Evolutionary conservation across 2,113 vertebrate genomes (phyloP).

Genomic region (Telmatochromis brichardi): DNA sequence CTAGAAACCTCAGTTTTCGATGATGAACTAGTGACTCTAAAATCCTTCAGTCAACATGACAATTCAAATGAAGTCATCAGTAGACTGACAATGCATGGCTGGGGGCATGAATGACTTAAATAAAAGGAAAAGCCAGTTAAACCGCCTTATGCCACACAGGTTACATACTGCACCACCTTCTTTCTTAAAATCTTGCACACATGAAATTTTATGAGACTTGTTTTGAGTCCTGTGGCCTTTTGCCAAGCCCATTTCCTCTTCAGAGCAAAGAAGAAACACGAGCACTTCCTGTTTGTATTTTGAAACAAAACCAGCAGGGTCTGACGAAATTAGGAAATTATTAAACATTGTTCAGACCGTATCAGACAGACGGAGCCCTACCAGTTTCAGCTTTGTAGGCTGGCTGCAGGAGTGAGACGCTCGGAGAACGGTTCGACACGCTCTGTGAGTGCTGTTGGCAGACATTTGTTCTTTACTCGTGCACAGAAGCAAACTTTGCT

Average conservation of each 20-base stretch:
- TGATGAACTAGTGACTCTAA: neutral
- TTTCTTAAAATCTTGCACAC: neutral
- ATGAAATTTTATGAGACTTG: neutral
- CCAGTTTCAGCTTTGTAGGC: conserved; percentile 1
- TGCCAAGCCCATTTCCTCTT: neutral
- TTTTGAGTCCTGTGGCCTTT: neutral
- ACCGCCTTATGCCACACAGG: neutral
- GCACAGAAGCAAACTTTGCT: neutral
- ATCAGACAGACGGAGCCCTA: neutral
- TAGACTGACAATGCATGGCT: neutral
- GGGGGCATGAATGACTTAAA: neutral
- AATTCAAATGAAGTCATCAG: neutral
- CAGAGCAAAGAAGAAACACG: neutral
- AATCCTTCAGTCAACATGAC: neutral
- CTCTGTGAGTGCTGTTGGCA: neutral
- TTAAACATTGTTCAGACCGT: conserved; percentile 34
- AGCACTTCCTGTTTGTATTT: conserved; percentile 12
- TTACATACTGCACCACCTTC: neutral
- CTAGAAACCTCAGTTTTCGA: neutral
- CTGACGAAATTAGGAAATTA: conserved; percentile 28
- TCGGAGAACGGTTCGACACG: neutral
- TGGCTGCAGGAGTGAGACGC: neutral
- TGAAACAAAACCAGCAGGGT: conserved; percentile 17
- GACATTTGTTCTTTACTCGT: neutral
- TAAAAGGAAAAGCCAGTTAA: neutral